phyloP scores from a whole-genome alignment of 64 coral and sea anemone species.

The Acropora yongei region DNA sequence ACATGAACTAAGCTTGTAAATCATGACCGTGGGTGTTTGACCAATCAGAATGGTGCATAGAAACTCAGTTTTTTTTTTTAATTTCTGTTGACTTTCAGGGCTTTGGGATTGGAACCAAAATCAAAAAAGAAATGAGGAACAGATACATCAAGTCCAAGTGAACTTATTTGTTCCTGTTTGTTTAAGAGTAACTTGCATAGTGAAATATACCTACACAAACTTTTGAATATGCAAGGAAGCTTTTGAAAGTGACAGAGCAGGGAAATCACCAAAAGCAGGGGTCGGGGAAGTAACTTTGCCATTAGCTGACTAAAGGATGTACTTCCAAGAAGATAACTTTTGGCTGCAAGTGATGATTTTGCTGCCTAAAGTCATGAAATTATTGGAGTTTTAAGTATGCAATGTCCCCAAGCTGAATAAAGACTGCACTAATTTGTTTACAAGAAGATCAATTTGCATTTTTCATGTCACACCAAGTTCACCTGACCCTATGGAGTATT shows the following conservation, averaged over 20 bases:
- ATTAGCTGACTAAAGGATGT: too few species aligned
- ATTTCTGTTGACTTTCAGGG: neutral
- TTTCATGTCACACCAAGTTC: too few species aligned
- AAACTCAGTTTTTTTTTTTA: neutral
- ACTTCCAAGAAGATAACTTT: too few species aligned
- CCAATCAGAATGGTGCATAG: too few species aligned
- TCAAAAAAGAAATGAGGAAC: neutral
- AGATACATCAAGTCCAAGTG: neutral
- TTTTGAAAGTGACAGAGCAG: neutral
- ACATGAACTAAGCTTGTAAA: too few species aligned
- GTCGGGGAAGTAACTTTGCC: too few species aligned
- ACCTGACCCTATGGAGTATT: too few species aligned
- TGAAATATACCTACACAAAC: neutral
- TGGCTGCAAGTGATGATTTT: too few species aligned
- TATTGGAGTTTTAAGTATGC: too few species aligned
- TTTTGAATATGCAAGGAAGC: neutral
- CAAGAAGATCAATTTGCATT: too few species aligned
- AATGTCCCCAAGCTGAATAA: neutral
- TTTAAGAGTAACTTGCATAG: neutral
- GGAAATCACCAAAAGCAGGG: neutral
- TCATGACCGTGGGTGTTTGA: too few species aligned
- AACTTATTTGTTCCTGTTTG: neutral
- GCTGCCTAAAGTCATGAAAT: too few species aligned
- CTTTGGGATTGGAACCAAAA: slow-evolving; percentile 12
- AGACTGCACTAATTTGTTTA: neutral